Evolutionary conservation across 2,888 invertebrate genomes (phyloP), one percentile per base, ranked within the genome.

Genomic region (Crioceris asparagi): DNA sequence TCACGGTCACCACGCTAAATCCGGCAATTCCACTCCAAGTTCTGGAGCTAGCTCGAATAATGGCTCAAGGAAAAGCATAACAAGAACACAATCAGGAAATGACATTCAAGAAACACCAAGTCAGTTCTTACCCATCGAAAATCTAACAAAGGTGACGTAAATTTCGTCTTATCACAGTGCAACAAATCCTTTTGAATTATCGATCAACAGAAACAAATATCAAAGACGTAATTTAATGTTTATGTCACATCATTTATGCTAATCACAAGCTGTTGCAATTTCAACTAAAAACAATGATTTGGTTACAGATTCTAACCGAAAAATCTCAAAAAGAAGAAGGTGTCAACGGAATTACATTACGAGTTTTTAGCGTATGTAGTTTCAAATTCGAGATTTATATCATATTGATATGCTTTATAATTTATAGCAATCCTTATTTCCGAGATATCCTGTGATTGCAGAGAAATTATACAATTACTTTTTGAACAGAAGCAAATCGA

Each of bases 381-480:
- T 26, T n/a, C n/a, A n/a, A n/a, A n/a, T n/a, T n/a, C n/a, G n/a
- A n/a, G n/a, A n/a, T n/a, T n/a, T n/a, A n/a, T n/a, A n/a, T n/a
- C n/a, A n/a, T n/a, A n/a, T n/a, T n/a, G n/a, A n/a, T n/a, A n/a
- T n/a, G n/a, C n/a, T n/a, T n/a, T n/a, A n/a, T n/a, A n/a, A n/a
- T n/a, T n/a, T n/a, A n/a, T n/a, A 17, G 25, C 25, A 25, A 6
- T 25, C 12, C 63, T 68, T 88, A 46, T 85, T 87, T 62, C 83
- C 85, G n/a, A 73, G 74, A 57, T 83, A 85, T 60, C 72, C 75
- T 2, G 76, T 81, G 48, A 68, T 86, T 51, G 83, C 79, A 1
- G 68, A 73, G 11, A 75, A 77, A 49, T 68, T 86, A 43, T 87
- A 74, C 60, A 64, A 65, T 39, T 72, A 77, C 59, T 67, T 85